A percentile compares a stretch with the other conserved stretches of the same genome.
phyloP scores from a whole-genome alignment of 1,140 invertebrate genomes.

The Phenacoccus solenopsis region DNA sequence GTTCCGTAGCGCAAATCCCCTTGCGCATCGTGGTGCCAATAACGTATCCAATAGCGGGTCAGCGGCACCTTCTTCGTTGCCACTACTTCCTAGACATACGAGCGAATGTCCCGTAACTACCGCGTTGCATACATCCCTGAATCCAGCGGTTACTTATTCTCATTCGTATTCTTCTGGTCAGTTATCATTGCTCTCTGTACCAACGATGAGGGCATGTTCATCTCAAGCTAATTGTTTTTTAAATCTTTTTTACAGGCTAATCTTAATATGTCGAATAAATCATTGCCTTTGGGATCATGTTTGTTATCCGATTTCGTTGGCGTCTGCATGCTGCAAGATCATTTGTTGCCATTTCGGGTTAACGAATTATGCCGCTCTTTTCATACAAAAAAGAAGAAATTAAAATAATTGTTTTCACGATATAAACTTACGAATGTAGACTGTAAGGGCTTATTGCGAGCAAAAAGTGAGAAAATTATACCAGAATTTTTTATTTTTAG shows the following conservation, averaged over 20 bases:
- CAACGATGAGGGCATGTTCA: not conserved
- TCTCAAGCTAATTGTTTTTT: too few species aligned
- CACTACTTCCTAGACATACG: not conserved
- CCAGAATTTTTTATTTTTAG: not conserved
- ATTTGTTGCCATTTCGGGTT: too few species aligned
- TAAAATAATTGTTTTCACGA: too few species aligned
- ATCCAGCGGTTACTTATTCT: not conserved
- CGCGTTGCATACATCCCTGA: not conserved
- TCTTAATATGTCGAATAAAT: not conserved
- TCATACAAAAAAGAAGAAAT: too few species aligned
- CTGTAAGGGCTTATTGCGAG: too few species aligned
- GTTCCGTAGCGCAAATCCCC: not conserved
- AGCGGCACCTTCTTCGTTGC: not conserved
- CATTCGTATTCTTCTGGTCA: not conserved
- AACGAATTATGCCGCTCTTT: too few species aligned
- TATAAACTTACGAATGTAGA: too few species aligned
- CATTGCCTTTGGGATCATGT: not conserved
- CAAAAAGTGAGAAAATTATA: too few species aligned
- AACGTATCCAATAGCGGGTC: not conserved
- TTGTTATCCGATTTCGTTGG: not conserved
- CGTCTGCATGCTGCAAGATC: too few species aligned
- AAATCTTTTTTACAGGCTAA: not conserved
- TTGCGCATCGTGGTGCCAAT: not conserved
- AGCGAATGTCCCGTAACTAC: not conserved
- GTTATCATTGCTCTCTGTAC: not conserved